These are phyloP conservation scores for Frankliniella fusca DNA, from an alignment of 2,888 invertebrate species.

Conservation along the genomic window DNA sequence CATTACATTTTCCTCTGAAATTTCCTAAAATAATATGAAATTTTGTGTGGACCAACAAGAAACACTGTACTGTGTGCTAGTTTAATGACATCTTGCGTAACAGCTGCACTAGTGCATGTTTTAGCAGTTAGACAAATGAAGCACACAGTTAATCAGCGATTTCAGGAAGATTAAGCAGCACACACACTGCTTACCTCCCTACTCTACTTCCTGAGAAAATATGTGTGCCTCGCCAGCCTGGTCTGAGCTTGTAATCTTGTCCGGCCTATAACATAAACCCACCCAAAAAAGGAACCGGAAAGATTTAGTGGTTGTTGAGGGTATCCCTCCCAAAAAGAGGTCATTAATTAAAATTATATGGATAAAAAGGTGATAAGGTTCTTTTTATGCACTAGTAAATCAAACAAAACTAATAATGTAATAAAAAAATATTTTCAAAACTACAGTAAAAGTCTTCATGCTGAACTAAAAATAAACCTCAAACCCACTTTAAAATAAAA, in stretches of 20 bases:
- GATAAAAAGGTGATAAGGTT: not conserved
- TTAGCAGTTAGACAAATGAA: slow-evolving; percentile 16
- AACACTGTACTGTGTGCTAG: not conserved
- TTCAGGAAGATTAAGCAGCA: slow-evolving; percentile 16
- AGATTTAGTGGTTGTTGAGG: not conserved
- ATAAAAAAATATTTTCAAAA: not conserved
- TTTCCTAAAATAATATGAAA: slow-evolving; percentile 37
- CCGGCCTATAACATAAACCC: slow-evolving; percentile 29
- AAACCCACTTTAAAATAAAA: too few relatives aligned
- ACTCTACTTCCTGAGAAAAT: slow-evolving; percentile 26
- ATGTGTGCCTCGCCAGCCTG: slow-evolving; percentile 18
- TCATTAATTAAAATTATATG: not conserved
- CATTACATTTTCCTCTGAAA: not conserved
- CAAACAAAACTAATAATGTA: not conserved
- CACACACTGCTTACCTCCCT: slow-evolving; percentile 24
- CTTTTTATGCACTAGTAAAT: not conserved
- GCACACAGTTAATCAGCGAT: slow-evolving; percentile 8
- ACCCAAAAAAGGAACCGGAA: slow-evolving; percentile 19
- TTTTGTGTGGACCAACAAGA: slow-evolving; percentile 27
- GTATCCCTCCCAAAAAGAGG: not conserved
- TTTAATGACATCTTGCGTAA: not conserved
- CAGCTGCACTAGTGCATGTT: slow-evolving; percentile 6
- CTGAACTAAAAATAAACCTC: too few relatives aligned
- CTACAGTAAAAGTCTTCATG: too few relatives aligned
- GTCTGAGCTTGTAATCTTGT: slow-evolving; percentile 19